Evolutionary conservation across 1,140 invertebrate genomes (phyloP).

Genomic region (Eupristina koningsbergeri): DNA sequence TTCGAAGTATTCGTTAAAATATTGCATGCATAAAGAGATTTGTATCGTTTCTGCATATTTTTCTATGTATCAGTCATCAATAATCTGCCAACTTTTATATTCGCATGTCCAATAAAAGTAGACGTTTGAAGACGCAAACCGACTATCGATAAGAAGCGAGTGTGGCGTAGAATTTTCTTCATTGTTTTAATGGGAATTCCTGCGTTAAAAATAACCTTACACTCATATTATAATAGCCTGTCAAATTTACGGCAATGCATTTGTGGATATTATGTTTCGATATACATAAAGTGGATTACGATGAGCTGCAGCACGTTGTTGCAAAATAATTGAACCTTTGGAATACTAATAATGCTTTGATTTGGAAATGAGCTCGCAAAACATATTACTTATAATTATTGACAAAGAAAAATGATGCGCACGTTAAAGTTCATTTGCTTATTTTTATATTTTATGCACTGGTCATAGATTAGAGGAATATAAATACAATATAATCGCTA

Average conservation of each 20-base stretch:
- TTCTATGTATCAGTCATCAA: neutral
- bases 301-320: neutral
- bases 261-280: neutral
- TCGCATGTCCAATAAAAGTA: too few relatives aligned
- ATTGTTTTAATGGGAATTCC: too few relatives aligned
- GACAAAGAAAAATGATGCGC: neutral
- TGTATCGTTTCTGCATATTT: neutral
- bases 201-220: too few relatives aligned
- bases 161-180: too few relatives aligned
- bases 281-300: neutral
- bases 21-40: neutral
- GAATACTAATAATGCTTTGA: neutral
- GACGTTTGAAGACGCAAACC: too few relatives aligned
- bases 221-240: neutral
- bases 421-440: neutral
- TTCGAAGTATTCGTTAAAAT: neutral
- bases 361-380: neutral
- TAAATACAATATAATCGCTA: neutral
- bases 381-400: neutral
- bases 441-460: too few relatives aligned
- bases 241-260: neutral
- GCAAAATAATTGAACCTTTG: neutral
- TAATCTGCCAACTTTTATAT: neutral
- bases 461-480: too few relatives aligned
- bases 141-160: too few relatives aligned